phyloP scores from a whole-genome alignment of 1,140 invertebrate genomes.

The Globodera rostochiensis region DNA sequence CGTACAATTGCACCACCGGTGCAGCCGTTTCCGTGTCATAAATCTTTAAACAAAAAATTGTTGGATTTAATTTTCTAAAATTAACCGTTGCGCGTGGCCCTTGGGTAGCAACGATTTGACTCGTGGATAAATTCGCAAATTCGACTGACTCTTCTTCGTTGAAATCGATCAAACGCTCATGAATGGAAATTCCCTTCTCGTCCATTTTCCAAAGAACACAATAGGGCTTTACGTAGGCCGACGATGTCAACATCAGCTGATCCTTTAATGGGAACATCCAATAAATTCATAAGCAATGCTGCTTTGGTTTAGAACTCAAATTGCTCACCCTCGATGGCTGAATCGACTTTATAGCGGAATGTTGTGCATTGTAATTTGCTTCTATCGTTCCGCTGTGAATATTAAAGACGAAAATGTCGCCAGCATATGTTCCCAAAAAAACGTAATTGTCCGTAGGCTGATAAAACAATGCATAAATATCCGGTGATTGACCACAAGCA shows the following conservation, averaged over 20 bases:
- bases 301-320: slow-evolving; percentile 54
- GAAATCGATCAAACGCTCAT: slow-evolving; percentile 75
- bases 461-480: slow-evolving; percentile 44
- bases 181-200: slow-evolving; percentile 68
- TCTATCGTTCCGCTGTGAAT: slow-evolving; percentile 74
- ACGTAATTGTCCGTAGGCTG: slow-evolving; percentile 79
- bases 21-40: slow-evolving; percentile 85
- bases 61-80: slow-evolving; percentile 24
- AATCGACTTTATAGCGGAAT: slow-evolving; percentile 42
- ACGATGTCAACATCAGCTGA: slow-evolving; percentile 80
- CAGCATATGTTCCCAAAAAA: slow-evolving; percentile 81
- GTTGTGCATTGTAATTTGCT: slow-evolving; percentile 52
- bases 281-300: slow-evolving; percentile 49
- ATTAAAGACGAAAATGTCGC: slow-evolving; percentile 85
- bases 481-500: background rate
- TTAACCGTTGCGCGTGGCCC: slow-evolving; percentile 75
- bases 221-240: slow-evolving; percentile 78
- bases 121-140: slow-evolving; percentile 83
- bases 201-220: slow-evolving; percentile 82
- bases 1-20: slow-evolving; percentile 75
- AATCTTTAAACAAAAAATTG: slow-evolving; percentile 71
- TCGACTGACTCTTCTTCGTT: slow-evolving; percentile 85
- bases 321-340: slow-evolving; percentile 38
- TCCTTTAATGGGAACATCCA: slow-evolving; percentile 66
- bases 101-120: slow-evolving; percentile 77